Conservation (phyloP, 2,888 invertebrate species). For the Deroplatys truncata region DNA sequence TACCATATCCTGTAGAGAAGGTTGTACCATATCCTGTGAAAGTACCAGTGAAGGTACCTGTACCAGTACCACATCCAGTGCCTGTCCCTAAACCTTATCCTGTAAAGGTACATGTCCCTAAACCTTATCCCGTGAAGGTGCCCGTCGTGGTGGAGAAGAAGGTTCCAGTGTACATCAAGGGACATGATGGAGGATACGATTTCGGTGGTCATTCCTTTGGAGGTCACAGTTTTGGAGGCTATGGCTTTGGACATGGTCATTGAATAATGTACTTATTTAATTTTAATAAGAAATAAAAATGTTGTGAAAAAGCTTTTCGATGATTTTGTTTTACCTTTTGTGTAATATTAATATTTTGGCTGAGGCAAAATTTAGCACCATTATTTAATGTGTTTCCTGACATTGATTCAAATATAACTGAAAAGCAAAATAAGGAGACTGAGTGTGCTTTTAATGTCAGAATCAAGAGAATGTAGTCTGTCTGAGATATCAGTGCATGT, state of each 20-base stretch:
- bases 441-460: too few relatives aligned
- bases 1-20: not conserved
- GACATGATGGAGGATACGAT: not conserved
- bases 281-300: not conserved
- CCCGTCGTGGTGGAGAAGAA: not conserved
- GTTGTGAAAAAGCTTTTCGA: not conserved
- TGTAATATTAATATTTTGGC: too few relatives aligned
- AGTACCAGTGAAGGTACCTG: not conserved
- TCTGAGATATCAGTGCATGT: too few relatives aligned
- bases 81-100: not conserved
- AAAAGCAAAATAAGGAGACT: too few relatives aligned
- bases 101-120: not conserved
- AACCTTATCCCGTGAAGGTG: not conserved
- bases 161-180: not conserved
- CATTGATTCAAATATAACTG: too few relatives aligned
- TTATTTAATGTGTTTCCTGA: too few relatives aligned
- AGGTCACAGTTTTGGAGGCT: not conserved
- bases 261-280: not conserved
- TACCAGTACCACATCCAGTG: not conserved
- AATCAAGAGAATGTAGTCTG: too few relatives aligned
- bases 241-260: not conserved
- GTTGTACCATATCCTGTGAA: not conserved
- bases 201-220: not conserved
- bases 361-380: too few relatives aligned
- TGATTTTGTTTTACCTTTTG: not conserved